Evolutionary conservation across 2,113 vertebrate species (phyloP), one percentile per base, ranked within the genome.

Genomic region (Xenotilapia flavipinnis): DNA sequence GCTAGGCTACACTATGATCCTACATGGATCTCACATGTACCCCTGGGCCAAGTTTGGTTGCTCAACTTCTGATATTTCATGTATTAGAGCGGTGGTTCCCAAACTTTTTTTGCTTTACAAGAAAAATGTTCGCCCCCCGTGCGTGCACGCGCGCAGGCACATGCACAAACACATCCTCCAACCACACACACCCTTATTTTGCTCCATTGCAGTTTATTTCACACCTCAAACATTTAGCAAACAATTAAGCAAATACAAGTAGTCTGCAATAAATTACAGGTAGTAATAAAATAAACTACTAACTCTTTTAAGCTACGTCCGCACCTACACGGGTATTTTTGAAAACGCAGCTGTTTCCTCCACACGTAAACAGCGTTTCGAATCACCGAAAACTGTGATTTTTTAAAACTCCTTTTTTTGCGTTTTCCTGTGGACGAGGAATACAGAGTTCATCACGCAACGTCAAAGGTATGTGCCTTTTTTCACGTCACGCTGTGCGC

Each of bases 381-480:
- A 53, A 53, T 21, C 19, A 6, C 51, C 0, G 1, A 53, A 53
- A 21, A 53, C 9, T 0, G 3, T 0, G 19, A 21, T 53, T 21
- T 21, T 53, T 53, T 11, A 21, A 53, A 53, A 11, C 19, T 21
- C 5, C 9, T 7, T 21, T 53, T n/a, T 21, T 2, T 21, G 1
- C 1, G 9, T 53, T 53, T 53, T 2, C 49, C 2, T n/a, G 51
- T 53, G 10, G 51, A 6, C 2, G 5, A n/a, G 49, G 19, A 51
- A n/a, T n/a, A 51, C 49, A 51, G 49, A 51, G 19, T 51, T 51
- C 19, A 0, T 51, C 19, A 6, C 3, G 9, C 49, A 53, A 10
- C 3, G 9, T 53, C 5, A 53, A 53, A 53, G 49, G 49, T 53
- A 10, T 53, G 5, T n/a, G 49, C 2, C 49, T n/a, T 53, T 8